Evolutionary conservation across 2,888 invertebrate species (phyloP).

Genomic region (Sesia bembeciformis): DNA sequence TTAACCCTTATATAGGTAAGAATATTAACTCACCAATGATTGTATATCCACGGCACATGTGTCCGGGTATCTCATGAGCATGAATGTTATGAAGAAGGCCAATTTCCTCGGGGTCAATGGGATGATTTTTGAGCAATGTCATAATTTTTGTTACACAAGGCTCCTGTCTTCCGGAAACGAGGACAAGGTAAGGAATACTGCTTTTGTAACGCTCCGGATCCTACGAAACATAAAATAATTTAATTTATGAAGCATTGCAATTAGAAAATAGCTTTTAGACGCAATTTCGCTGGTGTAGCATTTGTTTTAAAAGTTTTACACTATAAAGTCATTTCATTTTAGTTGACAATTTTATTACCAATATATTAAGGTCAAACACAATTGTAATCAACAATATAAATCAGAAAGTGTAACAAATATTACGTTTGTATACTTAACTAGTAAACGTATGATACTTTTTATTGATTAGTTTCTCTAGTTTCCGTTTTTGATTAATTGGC

Average conservation of each 20-base stretch:
- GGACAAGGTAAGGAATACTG: constrained; percentile 58
- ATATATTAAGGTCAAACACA: too few species aligned
- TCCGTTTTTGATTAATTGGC: too few species aligned
- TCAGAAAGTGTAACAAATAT: too few species aligned
- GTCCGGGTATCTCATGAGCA: constrained; percentile 64
- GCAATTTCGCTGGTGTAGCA: too few species aligned
- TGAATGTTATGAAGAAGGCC: constrained; percentile 61
- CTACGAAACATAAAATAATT: constrained; percentile 16
- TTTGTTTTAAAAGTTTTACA: too few species aligned
- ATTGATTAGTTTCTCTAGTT: too few species aligned
- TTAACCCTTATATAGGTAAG: not conserved
- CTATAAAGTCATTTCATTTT: too few species aligned
- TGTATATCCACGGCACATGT: constrained; percentile 78
- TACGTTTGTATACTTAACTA: too few species aligned
- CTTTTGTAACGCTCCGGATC: constrained; percentile 27
- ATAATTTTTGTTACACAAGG: constrained; percentile 43
- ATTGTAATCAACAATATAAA: too few species aligned
- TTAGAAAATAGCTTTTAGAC: too few species aligned
- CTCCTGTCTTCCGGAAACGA: constrained; percentile 74
- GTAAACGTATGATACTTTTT: too few species aligned
- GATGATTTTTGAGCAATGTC: constrained; percentile 28
- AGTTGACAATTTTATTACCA: too few species aligned
- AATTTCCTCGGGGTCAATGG: constrained; percentile 63
- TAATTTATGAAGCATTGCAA: not conserved
- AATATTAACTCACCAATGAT: constrained; percentile 39